These are phyloP conservation scores for Trissonchulus latispiculum DNA, from an alignment of 2,888 invertebrate genomes.

Conservation along the genomic window DNA sequence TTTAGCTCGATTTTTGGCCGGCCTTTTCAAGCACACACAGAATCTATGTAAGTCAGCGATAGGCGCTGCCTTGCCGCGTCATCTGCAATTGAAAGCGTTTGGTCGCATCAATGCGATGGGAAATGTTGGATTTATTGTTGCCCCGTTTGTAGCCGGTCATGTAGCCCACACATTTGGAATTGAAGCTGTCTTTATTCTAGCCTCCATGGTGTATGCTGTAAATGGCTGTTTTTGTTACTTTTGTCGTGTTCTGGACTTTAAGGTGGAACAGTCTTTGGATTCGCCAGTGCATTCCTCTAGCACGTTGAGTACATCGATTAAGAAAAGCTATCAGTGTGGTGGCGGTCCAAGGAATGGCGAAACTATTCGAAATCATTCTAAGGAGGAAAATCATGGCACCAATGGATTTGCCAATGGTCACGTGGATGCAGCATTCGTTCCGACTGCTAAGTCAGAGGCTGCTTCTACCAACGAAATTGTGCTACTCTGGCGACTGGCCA, in stretches of 20 bases:
- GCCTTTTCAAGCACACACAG: conserved; percentile 28
- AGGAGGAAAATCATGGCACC: not conserved
- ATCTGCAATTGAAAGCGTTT: conserved; percentile 15
- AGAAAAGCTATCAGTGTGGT: no score
- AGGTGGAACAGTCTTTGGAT: not conserved
- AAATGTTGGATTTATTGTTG: conserved; percentile 24
- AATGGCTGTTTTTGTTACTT: conserved; percentile 13
- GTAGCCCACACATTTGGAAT: conserved; percentile 16
- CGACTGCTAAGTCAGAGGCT: not conserved
- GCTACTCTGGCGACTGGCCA: not conserved
- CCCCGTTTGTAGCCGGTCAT: conserved; percentile 20
- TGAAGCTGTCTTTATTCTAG: conserved; percentile 8
- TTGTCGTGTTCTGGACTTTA: not conserved
- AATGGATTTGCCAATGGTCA: not conserved
- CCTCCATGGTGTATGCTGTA: conserved; percentile 11
- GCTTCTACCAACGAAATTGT: not conserved
- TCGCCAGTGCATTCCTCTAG: not conserved
- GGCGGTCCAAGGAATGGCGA: not conserved
- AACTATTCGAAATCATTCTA: not conserved
- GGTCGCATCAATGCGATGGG: conserved; percentile 24
- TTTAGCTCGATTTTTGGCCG: conserved; percentile 21
- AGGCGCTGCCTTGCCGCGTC: conserved; percentile 4
- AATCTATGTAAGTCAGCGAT: conserved; percentile 22
- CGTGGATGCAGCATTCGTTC: no score
- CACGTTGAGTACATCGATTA: not conserved